Conservation (phyloP, 2,113 vertebrate species). For the Serinus canaria region DNA sequence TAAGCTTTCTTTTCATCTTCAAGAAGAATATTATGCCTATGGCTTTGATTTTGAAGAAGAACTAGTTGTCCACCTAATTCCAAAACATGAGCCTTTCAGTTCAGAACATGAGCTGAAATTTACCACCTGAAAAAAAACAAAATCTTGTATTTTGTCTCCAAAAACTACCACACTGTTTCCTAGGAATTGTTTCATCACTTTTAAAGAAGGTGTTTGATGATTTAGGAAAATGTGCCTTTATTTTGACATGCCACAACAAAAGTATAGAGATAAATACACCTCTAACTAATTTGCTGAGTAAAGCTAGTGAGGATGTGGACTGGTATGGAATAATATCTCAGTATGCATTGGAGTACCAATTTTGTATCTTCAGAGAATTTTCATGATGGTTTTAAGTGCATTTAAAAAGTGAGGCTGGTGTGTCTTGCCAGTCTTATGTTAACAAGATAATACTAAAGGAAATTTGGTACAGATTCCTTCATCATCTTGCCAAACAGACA, state of each 20-base stretch:
- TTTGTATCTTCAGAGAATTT: background rate
- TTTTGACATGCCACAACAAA: background rate
- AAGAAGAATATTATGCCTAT: background rate
- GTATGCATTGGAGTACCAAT: background rate
- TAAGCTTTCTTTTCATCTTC: background rate
- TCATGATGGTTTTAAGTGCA: background rate
- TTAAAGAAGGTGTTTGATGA: accelerated
- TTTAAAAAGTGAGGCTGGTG: background rate
- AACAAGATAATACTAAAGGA: background rate
- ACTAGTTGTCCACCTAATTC: background rate
- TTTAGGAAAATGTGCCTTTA: background rate
- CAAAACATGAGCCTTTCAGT: background rate
- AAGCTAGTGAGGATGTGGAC: background rate
- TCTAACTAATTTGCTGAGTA: background rate
- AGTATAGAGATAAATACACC: background rate
- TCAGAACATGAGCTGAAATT: background rate
- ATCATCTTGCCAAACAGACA: background rate
- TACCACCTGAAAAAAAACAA: background rate
- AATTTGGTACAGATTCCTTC: background rate
- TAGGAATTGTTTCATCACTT: background rate
- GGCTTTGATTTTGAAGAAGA: background rate
- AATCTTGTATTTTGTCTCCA: background rate
- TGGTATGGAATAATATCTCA: background rate
- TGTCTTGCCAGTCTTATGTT: background rate
- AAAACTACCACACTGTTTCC: background rate